Evolutionary conservation across 2,113 vertebrate genomes (phyloP).

Genomic region (Apeltes quadracus): DNA sequence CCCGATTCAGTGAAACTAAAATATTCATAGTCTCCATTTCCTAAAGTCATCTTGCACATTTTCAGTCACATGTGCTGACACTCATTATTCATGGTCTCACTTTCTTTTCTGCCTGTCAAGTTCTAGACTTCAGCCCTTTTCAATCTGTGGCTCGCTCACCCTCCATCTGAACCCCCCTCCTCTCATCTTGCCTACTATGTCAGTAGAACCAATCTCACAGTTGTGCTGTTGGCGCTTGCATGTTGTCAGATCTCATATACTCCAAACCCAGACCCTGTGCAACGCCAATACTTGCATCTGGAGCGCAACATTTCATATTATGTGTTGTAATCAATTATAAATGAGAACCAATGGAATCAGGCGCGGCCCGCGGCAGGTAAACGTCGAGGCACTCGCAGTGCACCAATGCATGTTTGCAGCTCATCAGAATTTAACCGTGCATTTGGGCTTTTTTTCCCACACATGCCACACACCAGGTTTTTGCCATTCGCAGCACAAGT

Average conservation of each 20-base stretch:
- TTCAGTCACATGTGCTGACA: neutral
- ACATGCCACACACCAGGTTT: constrained; percentile 1
- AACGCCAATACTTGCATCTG: constrained; percentile 5
- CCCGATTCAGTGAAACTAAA: neutral
- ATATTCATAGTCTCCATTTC: neutral
- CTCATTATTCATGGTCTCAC: constrained; percentile 14
- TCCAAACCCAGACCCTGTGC: neutral
- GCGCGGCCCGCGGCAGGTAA: neutral
- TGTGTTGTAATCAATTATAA: neutral
- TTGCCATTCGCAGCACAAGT: constrained; percentile 22
- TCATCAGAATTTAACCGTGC: neutral
- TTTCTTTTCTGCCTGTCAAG: constrained; percentile 5
- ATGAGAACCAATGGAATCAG: neutral
- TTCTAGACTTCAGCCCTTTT: constrained; percentile 6
- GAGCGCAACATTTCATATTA: constrained; percentile 6
- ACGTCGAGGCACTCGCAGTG: neutral
- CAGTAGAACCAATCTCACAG: constrained; percentile 2
- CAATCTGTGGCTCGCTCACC: constrained; percentile 9
- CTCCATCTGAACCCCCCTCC: constrained; percentile 19
- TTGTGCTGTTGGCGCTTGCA: neutral
- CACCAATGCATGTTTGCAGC: neutral
- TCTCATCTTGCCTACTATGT: neutral
- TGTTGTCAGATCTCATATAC: constrained; percentile 3
- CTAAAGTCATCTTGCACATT: neutral
- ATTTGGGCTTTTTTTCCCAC: neutral